Evolutionary conservation across 1,140 invertebrate species (phyloP).

Genomic region (Caligus rogercresseyi): DNA sequence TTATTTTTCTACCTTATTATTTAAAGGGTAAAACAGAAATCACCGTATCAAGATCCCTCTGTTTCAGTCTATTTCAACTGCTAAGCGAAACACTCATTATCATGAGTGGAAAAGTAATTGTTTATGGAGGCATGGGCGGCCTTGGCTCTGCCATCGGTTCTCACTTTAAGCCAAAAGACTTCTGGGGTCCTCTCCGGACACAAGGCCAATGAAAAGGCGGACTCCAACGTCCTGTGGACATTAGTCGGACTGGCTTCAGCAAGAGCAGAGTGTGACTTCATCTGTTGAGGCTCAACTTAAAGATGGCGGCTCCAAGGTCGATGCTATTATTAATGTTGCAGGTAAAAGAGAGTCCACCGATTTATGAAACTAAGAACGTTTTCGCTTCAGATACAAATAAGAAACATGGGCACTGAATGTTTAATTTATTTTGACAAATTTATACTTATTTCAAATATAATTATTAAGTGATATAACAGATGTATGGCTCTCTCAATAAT

Average conservation of each 20-base stretch:
- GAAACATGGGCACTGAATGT: not conserved
- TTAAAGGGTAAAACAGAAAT: too few relatives aligned
- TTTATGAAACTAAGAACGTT: too few relatives aligned
- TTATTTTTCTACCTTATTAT: too few relatives aligned
- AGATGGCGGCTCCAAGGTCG: conserved; percentile 61
- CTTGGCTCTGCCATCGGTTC: conserved; percentile 66
- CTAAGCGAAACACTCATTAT: too few relatives aligned
- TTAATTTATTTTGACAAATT: too few relatives aligned
- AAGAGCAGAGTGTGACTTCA: conserved; percentile 26
- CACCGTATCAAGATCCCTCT: too few relatives aligned
- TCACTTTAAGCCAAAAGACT: conserved; percentile 74
- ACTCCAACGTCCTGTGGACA: conserved; percentile 36
- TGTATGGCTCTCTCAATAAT: too few relatives aligned
- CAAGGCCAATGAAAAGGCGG: conserved; percentile 34
- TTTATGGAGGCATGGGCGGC: conserved; percentile 88
- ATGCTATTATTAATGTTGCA: conserved; percentile 93
- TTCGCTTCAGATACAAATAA: not conserved
- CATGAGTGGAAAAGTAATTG: conserved; percentile 46
- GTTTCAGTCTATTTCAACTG: too few relatives aligned
- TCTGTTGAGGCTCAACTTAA: too few relatives aligned
- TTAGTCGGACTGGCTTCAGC: conserved; percentile 29
- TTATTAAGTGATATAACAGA: too few relatives aligned
- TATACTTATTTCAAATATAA: too few relatives aligned
- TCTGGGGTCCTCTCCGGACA: conserved; percentile 26
- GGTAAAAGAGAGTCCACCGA: conserved; percentile 31